Conservation (phyloP, 2,113 vertebrate genomes). For the Silurus glanis region DNA sequence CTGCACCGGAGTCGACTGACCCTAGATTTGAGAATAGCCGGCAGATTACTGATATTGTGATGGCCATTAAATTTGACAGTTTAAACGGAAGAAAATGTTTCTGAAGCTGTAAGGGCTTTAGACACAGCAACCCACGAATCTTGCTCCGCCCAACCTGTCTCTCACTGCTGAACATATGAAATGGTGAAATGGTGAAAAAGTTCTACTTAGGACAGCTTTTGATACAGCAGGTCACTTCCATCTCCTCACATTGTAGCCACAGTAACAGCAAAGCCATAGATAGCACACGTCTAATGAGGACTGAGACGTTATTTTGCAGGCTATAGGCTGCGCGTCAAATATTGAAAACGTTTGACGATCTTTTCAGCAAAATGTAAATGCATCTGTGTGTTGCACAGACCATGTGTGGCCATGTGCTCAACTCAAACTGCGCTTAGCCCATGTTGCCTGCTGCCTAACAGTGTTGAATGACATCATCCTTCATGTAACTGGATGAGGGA, state of each 20-base stretch:
- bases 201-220: not conserved
- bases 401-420: not conserved
- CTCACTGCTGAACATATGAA: not conserved
- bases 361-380: not conserved
- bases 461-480: not conserved
- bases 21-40: not conserved
- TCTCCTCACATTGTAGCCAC: not conserved
- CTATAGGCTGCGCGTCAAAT: not conserved
- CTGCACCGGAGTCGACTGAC: not conserved
- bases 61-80: not conserved
- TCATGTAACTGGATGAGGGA: not conserved
- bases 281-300: not conserved
- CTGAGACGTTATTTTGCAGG: not conserved
- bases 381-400: not conserved
- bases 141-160: not conserved
- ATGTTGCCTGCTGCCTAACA: not conserved
- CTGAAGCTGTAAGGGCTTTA: not conserved
- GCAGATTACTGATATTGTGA: not conserved
- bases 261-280: constrained; percentile 1
- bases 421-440: not conserved
- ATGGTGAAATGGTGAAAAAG: not conserved
- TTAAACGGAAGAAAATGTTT: not conserved
- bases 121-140: constrained; percentile 1
- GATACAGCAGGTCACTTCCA: not conserved
- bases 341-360: not conserved